phyloP scores from a whole-genome alignment of 2,113 vertebrate genomes.

The Odontophorus gujanensis region DNA sequence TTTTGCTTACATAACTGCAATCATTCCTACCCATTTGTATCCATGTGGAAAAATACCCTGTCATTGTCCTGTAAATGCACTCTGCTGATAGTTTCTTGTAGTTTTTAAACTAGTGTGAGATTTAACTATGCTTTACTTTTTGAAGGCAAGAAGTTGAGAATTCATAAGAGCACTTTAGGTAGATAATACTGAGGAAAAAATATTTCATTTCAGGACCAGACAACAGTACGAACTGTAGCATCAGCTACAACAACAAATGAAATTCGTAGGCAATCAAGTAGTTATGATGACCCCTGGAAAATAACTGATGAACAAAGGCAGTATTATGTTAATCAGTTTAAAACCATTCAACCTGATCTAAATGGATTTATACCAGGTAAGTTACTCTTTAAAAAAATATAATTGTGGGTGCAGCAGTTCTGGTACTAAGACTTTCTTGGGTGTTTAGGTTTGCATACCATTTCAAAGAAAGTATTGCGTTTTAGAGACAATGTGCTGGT shows the following conservation, averaged over 20 bases:
- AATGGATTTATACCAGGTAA: constrained; percentile 98
- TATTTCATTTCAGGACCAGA: constrained; percentile 88
- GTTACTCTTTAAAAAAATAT: constrained; percentile 67
- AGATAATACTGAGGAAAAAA: constrained; percentile 81
- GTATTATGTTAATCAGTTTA: constrained; percentile 99
- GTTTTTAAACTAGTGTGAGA: constrained; percentile 48
- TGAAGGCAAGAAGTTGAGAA: constrained; percentile 67
- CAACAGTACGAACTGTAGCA: constrained; percentile 92
- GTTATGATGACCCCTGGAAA: constrained; percentile 98
- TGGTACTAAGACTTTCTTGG: constrained; percentile 13
- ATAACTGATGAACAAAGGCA: constrained; percentile 99
- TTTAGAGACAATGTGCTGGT: background rate
- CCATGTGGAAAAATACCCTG: constrained; percentile 62
- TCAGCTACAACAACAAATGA: constrained; percentile 91
- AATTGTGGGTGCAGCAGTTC: constrained; percentile 38
- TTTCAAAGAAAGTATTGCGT: background rate
- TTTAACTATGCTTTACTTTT: constrained; percentile 70
- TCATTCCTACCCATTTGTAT: constrained; percentile 69
- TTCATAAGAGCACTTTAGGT: constrained; percentile 57
- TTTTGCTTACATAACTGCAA: constrained; percentile 74
- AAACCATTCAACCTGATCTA: constrained; percentile 98
- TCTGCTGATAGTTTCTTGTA: constrained; percentile 51
- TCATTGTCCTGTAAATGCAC: constrained; percentile 14
- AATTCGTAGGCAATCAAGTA: constrained; percentile 97
- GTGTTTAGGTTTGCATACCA: background rate